phyloP scores from a whole-genome alignment of 1,140 invertebrate genomes.

The Whitmania pigra region DNA sequence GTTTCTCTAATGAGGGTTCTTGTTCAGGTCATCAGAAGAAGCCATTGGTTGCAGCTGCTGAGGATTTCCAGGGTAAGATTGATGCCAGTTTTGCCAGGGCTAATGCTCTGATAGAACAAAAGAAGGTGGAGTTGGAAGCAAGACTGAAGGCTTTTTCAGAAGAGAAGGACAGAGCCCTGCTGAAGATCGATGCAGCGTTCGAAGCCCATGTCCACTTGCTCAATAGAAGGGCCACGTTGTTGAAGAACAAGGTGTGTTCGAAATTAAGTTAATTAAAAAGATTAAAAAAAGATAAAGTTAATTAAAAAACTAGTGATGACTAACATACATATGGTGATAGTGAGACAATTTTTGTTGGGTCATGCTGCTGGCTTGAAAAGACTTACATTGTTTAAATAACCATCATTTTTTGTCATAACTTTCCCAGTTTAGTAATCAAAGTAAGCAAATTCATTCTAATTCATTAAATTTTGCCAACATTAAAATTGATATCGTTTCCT shows the following conservation, averaged over 20 bases:
- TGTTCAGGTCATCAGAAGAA: slow-evolving; percentile 15
- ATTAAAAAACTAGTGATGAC: too few relatives aligned
- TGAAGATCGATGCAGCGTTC: slow-evolving; percentile 23
- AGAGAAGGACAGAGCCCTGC: slow-evolving; percentile 23
- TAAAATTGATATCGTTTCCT: neutral
- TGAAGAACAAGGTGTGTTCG: slow-evolving; percentile 22
- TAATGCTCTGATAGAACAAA: slow-evolving; percentile 22
- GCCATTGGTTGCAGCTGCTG: slow-evolving; percentile 19
- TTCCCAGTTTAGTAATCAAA: neutral
- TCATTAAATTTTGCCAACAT: neutral
- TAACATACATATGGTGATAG: too few relatives aligned
- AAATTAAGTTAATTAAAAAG: neutral
- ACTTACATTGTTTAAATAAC: neutral
- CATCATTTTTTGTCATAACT: neutral
- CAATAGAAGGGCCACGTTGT: slow-evolving; percentile 20
- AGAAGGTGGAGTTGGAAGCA: slow-evolving; percentile 25
- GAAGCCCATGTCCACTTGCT: slow-evolving; percentile 23
- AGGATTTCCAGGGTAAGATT: slow-evolving; percentile 25
- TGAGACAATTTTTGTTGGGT: too few relatives aligned
- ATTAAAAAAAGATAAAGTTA: too few relatives aligned
- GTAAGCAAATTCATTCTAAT: neutral
- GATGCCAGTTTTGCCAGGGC: slow-evolving; percentile 23
- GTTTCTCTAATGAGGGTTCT: slow-evolving; percentile 1
- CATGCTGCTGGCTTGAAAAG: too few relatives aligned
- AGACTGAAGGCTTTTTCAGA: slow-evolving; percentile 21